These are phyloP conservation scores for Lutraria rhynchaena DNA, from an alignment of 1,140 invertebrate genomes.

Conservation along the genomic window DNA sequence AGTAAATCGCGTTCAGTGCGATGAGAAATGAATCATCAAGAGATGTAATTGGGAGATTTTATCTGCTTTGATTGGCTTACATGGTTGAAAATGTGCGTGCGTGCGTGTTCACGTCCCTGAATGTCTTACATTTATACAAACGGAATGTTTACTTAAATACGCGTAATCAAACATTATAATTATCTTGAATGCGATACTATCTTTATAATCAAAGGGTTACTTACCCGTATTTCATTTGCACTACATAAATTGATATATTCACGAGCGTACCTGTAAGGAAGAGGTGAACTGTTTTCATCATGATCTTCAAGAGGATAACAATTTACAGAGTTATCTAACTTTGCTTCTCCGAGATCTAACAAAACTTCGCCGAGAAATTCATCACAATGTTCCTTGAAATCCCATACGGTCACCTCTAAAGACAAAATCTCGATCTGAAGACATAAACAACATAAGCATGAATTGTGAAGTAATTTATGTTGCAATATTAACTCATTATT, in stretches of 20 bases:
- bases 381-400: slow-evolving; percentile 90
- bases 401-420: slow-evolving; percentile 92
- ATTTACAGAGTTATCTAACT: slow-evolving; percentile 91
- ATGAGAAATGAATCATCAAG: neutral
- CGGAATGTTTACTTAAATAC: too few species aligned
- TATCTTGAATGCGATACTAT: too few species aligned
- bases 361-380: slow-evolving; percentile 85
- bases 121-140: too few species aligned
- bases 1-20: neutral
- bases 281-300: slow-evolving; percentile 77
- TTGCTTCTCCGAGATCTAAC: slow-evolving; percentile 89
- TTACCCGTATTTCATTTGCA: too few species aligned
- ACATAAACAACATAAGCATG: neutral
- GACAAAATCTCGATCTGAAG: slow-evolving; percentile 76
- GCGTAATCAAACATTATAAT: too few species aligned
- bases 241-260: too few species aligned
- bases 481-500: too few species aligned
- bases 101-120: too few species aligned
- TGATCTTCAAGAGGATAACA: slow-evolving; percentile 89
- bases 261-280: slow-evolving; percentile 59
- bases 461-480: too few species aligned
- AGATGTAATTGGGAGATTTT: neutral
- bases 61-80: too few species aligned
- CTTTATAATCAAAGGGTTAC: too few species aligned
- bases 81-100: too few species aligned